Conservation (phyloP, 1,140 invertebrate species). For the Achatina immaculata region DNA sequence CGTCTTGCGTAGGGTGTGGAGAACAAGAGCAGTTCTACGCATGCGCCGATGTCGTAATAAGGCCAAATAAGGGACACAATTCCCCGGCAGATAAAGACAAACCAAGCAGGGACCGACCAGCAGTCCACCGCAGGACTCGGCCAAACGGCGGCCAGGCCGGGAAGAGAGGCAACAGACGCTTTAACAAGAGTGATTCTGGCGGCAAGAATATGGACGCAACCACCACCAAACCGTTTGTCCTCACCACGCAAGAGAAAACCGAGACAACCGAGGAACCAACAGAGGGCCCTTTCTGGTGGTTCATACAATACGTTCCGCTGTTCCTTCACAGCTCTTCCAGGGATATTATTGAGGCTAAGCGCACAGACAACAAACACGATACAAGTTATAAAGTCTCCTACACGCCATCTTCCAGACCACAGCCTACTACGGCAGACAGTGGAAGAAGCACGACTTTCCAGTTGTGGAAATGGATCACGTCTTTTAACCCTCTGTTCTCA, state of each 20-base stretch:
- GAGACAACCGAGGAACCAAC: background rate
- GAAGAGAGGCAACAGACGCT: background rate
- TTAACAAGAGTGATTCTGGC: too few relatives aligned
- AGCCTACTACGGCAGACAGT: background rate
- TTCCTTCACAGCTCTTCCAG: background rate
- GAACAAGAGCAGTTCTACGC: conserved; percentile 76
- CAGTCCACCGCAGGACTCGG: too few relatives aligned
- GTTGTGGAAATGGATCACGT: conserved; percentile 4
- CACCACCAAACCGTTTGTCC: too few relatives aligned
- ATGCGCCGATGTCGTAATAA: conserved; percentile 79
- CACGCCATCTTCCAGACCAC: background rate
- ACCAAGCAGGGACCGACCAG: background rate
- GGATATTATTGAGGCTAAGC: background rate
- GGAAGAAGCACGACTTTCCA: background rate
- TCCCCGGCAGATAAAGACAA: background rate
- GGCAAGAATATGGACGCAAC: background rate
- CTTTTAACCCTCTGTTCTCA: conserved; percentile 8
- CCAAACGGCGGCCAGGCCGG: background rate
- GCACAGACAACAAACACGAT: background rate
- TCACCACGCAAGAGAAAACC: too few relatives aligned
- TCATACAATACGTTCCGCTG: background rate
- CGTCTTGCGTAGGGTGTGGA: conserved; percentile 66
- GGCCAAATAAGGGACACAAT: conserved; percentile 2
- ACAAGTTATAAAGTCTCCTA: background rate
- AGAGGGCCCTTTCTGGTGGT: conserved; percentile 3